Conservation (phyloP, 2,797 vertebrate genomes). For the Ammospiza maritima region DNA sequence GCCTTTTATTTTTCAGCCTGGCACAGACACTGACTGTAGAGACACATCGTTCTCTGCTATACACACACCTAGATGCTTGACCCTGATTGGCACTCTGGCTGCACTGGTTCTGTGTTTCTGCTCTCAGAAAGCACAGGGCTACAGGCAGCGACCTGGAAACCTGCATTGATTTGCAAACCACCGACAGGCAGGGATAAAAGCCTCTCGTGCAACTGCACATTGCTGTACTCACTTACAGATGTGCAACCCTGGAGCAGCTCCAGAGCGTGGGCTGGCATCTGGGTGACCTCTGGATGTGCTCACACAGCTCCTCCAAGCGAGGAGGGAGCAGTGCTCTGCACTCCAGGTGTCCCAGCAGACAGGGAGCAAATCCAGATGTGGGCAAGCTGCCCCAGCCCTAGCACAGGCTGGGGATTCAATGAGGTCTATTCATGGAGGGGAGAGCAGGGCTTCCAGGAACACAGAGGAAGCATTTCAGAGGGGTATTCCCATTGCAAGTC, state of each 20-base stretch:
- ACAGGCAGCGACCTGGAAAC: background rate
- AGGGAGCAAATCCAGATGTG: background rate
- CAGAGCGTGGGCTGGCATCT: background rate
- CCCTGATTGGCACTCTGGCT: rapidly evolving
- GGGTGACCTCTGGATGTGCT: background rate
- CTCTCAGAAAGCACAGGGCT: background rate
- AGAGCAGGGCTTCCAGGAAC: background rate
- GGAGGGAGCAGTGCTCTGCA: background rate
- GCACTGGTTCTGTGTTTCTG: background rate
- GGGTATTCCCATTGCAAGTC: background rate
- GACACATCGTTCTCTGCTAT: background rate
- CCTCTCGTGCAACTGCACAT: background rate
- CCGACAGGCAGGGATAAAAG: background rate
- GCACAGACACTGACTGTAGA: background rate
- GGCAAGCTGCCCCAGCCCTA: background rate
- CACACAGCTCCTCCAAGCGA: background rate
- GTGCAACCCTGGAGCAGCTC: background rate
- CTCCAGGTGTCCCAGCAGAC: background rate
- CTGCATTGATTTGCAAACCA: background rate
- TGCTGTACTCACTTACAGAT: background rate
- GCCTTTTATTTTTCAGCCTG: background rate
- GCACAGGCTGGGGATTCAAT: background rate
- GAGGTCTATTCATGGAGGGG: background rate
- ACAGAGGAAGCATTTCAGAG: background rate
- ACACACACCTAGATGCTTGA: background rate